phyloP scores from a whole-genome alignment of 2,797 vertebrate genomes.

The Acrocephalus scirpaceus region DNA sequence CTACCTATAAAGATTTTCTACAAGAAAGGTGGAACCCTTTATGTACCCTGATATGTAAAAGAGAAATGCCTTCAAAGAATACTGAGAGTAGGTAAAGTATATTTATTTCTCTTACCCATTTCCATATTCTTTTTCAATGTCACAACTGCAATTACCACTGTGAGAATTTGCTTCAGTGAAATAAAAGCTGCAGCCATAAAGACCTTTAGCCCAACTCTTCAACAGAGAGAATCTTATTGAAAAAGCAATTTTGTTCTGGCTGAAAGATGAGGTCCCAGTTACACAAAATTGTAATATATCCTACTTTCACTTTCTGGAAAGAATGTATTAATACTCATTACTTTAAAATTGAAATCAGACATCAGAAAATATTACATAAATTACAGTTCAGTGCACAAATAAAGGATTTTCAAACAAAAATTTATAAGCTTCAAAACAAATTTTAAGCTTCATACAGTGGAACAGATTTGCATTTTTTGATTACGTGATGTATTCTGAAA shows the following conservation, averaged over 20 bases:
- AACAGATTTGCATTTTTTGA: slow-evolving; percentile 23
- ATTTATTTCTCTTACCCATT: slow-evolving; percentile 40
- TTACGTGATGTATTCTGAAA: neutral
- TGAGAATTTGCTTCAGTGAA: neutral
- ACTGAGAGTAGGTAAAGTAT: neutral
- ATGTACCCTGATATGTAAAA: slow-evolving; percentile 25
- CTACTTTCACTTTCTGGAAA: slow-evolving; percentile 1
- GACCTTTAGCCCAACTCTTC: neutral
- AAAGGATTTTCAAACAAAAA: slow-evolving; percentile 5
- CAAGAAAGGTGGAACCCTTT: slow-evolving; percentile 18
- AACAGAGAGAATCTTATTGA: neutral
- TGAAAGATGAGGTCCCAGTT: neutral
- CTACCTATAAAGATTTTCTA: slow-evolving; percentile 62
- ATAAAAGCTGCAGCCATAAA: slow-evolving; percentile 9
- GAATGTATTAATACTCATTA: slow-evolving; percentile 15
- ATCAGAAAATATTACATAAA: slow-evolving; percentile 13
- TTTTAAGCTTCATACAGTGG: slow-evolving; percentile 2
- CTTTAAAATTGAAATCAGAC: neutral
- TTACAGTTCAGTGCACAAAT: neutral
- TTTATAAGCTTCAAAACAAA: neutral
- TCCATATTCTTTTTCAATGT: neutral
- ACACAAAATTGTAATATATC: neutral
- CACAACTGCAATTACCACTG: slow-evolving; percentile 1
- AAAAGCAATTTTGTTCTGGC: slow-evolving; percentile 9
- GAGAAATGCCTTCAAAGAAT: slow-evolving; percentile 46